Percentiles rank a stretch among this genome's conserved stretches.
These are phyloP conservation scores for Himantopus leucocephalus DNA, from an alignment of 2,113 vertebrate species.

Conservation along the genomic window DNA sequence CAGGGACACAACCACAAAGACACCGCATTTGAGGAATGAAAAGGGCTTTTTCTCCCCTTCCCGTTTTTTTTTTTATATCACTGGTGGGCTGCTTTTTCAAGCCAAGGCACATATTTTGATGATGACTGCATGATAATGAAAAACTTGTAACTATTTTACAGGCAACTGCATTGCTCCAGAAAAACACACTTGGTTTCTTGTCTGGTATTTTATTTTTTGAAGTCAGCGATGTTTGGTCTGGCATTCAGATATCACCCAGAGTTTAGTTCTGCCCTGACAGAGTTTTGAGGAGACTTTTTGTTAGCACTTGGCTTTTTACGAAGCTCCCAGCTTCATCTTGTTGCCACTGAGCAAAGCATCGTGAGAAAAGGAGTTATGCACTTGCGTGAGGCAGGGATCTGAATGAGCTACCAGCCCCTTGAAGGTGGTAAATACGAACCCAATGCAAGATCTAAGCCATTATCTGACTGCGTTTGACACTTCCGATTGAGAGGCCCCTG, in stretches of 20 bases:
- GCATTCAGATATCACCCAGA: background rate
- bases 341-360: background rate
- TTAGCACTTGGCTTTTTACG: background rate
- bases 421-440: background rate
- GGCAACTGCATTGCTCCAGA: slow-evolving; percentile 5
- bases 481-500: background rate
- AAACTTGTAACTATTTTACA: slow-evolving; percentile 32
- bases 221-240: background rate
- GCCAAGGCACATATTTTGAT: slow-evolving; percentile 8
- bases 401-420: background rate
- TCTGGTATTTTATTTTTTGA: slow-evolving; percentile 32
- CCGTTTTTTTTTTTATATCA: background rate
- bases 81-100: background rate
- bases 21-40: background rate
- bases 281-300: background rate
- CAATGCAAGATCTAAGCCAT: background rate
- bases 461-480: background rate
- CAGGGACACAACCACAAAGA: background rate
- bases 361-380: background rate
- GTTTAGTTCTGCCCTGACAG: background rate
- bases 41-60: background rate
- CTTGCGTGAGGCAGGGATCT: background rate
- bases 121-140: background rate
- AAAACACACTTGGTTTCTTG: slow-evolving; percentile 17
- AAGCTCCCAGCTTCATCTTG: background rate